phyloP scores from a whole-genome alignment of 2,888 invertebrate species.

The Pyrgus malvae region DNA sequence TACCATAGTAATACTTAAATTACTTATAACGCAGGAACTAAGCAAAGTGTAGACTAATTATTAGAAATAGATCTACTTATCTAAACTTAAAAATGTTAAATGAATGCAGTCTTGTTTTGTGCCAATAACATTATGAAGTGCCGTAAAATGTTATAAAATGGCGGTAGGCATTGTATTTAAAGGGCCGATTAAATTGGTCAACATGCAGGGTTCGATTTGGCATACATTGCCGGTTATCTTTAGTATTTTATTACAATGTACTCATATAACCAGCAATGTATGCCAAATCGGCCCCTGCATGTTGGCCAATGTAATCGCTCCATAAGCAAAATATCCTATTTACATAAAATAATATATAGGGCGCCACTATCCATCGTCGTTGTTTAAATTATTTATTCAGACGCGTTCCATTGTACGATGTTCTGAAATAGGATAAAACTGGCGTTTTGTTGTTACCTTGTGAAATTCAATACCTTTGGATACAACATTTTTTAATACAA shows the following conservation, averaged over 20 bases:
- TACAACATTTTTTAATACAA: no score
- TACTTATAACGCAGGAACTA: constrained; percentile 9
- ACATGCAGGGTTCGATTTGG: no score
- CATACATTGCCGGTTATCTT: no score
- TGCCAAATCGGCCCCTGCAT: no score
- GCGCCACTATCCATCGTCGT: background rate
- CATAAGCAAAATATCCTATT: background rate
- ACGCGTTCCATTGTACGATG: background rate
- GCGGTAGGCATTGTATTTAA: constrained; percentile 8
- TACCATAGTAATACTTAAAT: no score
- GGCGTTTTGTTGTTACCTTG: background rate
- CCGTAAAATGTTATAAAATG: background rate
- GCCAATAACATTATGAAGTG: constrained; percentile 38
- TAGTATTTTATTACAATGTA: no score
- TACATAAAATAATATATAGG: background rate
- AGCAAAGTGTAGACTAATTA: constrained; percentile 2
- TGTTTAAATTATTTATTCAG: background rate
- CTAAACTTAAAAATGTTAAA: background rate
- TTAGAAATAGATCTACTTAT: constrained; percentile 1
- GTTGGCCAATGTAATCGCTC: no score
- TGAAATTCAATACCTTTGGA: no score
- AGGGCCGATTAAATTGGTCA: no score
- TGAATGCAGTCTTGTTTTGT: constrained; percentile 40
- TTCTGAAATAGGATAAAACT: no score
- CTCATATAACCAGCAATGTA: no score